Conservation (phyloP, 2,113 vertebrate species). For the Pluvianellus socialis region DNA sequence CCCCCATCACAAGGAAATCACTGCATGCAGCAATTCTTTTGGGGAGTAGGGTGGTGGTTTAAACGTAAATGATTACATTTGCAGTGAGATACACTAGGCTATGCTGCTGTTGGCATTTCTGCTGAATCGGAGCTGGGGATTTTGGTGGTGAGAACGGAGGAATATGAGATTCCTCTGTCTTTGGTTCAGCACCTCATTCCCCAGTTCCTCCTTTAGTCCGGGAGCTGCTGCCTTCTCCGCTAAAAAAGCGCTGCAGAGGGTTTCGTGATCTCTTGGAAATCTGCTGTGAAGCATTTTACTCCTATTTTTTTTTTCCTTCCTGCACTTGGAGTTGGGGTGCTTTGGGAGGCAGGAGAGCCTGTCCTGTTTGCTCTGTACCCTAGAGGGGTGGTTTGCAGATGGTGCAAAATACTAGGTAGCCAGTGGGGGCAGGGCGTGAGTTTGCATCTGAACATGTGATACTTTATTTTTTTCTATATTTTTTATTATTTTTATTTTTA, state of each 20-base stretch:
- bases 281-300: background rate
- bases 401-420: background rate
- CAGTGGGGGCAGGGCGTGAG: background rate
- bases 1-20: background rate
- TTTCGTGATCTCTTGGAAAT: background rate
- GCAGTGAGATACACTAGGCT: background rate
- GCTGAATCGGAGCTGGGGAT: conserved; percentile 34
- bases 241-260: background rate
- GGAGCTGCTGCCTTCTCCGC: background rate
- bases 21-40: conserved; percentile 36
- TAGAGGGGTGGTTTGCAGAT: background rate
- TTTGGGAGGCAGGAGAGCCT: background rate
- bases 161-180: background rate
- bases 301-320: background rate
- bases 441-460: background rate
- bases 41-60: background rate
- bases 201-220: background rate
- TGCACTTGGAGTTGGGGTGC: background rate
- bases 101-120: background rate
- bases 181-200: background rate
- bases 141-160: background rate
- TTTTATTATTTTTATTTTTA: background rate
- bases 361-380: background rate
- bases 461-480: background rate
- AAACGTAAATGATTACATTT: background rate